phyloP scores from a whole-genome alignment of 2,113 vertebrate genomes.

The Chascanopsetta lugubris region DNA sequence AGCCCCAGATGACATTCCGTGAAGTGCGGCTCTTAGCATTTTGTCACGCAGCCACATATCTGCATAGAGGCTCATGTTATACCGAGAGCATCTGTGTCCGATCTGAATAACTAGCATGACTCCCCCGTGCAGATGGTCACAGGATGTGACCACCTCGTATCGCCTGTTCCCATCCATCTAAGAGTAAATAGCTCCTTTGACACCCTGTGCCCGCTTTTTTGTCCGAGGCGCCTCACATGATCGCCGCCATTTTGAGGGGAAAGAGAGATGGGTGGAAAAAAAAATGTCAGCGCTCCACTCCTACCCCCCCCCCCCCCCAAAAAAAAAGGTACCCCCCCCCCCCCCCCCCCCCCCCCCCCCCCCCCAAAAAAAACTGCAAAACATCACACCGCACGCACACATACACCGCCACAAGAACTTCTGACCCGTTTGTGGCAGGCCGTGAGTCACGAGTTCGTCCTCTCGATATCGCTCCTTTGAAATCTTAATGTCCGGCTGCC shows the following conservation, averaged over 20 bases:
- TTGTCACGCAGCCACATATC: conserved; percentile 62
- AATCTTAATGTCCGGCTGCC: conserved; percentile 76
- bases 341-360: neutral
- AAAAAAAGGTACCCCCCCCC: too few relatives aligned
- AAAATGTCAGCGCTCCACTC: too few relatives aligned
- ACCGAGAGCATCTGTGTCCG: conserved; percentile 70
- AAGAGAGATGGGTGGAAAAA: conserved; percentile 14
- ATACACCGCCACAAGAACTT: conserved; percentile 53
- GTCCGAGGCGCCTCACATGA: conserved; percentile 66
- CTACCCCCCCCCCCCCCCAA: neutral
- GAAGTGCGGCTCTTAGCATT: conserved; percentile 54
- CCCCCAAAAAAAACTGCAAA: conserved; percentile 30
- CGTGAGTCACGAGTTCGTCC: conserved; percentile 75
- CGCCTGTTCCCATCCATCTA: conserved; percentile 78
- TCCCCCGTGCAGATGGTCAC: conserved; percentile 65
- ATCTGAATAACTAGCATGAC: conserved; percentile 72
- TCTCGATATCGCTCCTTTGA: conserved; percentile 78
- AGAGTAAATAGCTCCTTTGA: conserved; percentile 73
- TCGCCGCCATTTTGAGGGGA: conserved; percentile 61
- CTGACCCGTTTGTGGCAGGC: conserved; percentile 69
- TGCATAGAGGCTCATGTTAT: conserved; percentile 63
- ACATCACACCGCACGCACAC: conserved; percentile 36
- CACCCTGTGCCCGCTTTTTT: conserved; percentile 53
- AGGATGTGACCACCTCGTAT: conserved; percentile 67
- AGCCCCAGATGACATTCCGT: conserved; percentile 40